These are phyloP conservation scores for Phasianus colchicus DNA, from an alignment of 2,113 vertebrate genomes.

Conservation along the genomic window DNA sequence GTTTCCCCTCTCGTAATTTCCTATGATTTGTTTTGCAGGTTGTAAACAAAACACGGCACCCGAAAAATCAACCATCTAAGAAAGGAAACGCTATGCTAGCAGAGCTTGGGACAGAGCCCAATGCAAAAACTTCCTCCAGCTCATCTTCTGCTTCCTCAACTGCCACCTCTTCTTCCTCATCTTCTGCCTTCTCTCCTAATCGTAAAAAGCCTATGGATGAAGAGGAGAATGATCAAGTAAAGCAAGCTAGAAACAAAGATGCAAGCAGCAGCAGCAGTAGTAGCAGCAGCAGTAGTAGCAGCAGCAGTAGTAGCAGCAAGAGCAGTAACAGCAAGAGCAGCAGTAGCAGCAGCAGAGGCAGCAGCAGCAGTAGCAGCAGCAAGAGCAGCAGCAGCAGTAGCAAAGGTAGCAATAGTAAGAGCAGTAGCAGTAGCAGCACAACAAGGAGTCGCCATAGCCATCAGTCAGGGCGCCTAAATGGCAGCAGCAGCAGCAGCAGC, in stretches of 20 bases:
- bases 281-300: rapidly evolving
- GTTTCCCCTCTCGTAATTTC: background rate
- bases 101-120: background rate
- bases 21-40: slow-evolving; percentile 8
- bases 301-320: rapidly evolving
- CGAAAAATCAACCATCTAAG: slow-evolving; percentile 13
- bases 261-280: background rate
- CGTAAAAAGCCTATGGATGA: background rate
- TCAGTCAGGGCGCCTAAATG: background rate
- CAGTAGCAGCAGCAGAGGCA: rapidly evolving
- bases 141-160: slow-evolving; percentile 46
- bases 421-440: rapidly evolving
- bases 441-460: background rate
- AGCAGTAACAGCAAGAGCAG: rapidly evolving
- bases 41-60: slow-evolving; percentile 45
- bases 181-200: background rate
- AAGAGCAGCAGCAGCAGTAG: rapidly evolving
- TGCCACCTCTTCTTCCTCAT: slow-evolving; percentile 6
- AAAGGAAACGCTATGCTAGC: slow-evolving; percentile 15
- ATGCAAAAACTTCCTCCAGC: background rate
- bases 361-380: rapidly evolving
- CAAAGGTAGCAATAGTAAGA: rapidly evolving
- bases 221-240: background rate
- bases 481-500: background rate
- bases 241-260: background rate